Evolutionary conservation across 2,113 vertebrate genomes (phyloP), one percentile per base, ranked within the genome.

Genomic region (Equus quagga): DNA sequence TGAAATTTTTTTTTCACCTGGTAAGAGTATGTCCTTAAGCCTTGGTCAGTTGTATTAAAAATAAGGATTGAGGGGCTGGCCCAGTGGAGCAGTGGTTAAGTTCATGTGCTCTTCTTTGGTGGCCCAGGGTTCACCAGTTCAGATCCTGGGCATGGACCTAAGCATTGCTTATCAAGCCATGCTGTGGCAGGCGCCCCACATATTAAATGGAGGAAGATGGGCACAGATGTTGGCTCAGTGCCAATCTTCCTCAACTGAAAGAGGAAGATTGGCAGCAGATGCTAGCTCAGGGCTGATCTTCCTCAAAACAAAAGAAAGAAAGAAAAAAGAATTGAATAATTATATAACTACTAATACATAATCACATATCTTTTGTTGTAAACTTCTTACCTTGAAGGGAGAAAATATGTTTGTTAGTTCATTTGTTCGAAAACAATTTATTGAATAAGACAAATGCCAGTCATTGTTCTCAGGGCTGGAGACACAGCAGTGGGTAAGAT

Each of bases 31-130:
- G 26, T 4, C 11, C 23, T 73, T 84, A 84, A 89, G 18, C 17
- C 4, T 96, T 62, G 49, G n/a, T 78, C 21, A 92, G 13, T 46
- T 58, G 3, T n/a, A 46, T 83, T 86, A 78, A 92, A 96, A 89
- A 31, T 72, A 70, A 62, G 2, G 64, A 86, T 21, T 58, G 36
- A 41, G 36, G 36, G 36, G 36, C 36, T 41, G 3, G 36, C 36
- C 36, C 36, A 41, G 36, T 41, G 36, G 36, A 41, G 36, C 36
- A 41, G 36, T 41, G 36, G 36, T 41, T 41, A 41, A 41, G 36
- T 41, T 41, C 36, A 41, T 41, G 36, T 41, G 36, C 36, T 41
- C 36, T 41, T 41, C 36, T 41, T 41, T 41, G 36, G 36, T 41
- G 36, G 36, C 36, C 36, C 36, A 41, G 36, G 36, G 36, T 41